Evolutionary conservation across 2,888 invertebrate species (phyloP).

Genomic region (Deladenus siricidicola): DNA sequence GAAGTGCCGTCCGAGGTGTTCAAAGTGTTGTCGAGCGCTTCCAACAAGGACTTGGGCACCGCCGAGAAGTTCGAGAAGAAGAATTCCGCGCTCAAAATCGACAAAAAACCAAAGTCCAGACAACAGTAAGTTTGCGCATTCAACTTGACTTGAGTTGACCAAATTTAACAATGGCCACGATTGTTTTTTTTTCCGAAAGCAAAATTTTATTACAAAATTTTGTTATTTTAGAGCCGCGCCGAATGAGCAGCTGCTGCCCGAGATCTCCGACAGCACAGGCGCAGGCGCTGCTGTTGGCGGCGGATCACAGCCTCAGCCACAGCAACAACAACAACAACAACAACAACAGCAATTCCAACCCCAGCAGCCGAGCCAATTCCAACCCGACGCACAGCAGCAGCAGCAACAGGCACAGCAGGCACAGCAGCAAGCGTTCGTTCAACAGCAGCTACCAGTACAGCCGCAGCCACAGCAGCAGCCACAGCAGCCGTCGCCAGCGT

Average conservation of each 20-base stretch:
- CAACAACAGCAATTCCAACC: slow-evolving; percentile 13
- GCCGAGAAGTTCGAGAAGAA: slow-evolving; percentile 22
- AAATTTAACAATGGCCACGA: no score
- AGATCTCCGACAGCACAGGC: slow-evolving; percentile 3
- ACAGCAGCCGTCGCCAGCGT: neutral
- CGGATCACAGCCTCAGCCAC: slow-evolving; percentile 13
- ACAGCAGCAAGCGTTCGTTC: neutral
- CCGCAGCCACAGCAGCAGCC: neutral
- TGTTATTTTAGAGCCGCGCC: slow-evolving; percentile 15
- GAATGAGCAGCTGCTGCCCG: slow-evolving; percentile 18
- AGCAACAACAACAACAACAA: slow-evolving; percentile 11
- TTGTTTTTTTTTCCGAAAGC: no score
- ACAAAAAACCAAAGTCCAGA: neutral
- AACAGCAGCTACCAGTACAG: neutral
- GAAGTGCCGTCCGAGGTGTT: slow-evolving; percentile 41
- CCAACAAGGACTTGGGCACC: slow-evolving; percentile 25
- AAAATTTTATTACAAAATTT: slow-evolving; percentile 4
- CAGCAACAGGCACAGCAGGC: neutral
- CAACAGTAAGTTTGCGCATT: slow-evolving; percentile 3
- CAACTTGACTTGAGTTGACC: neutral
- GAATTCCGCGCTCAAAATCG: neutral
- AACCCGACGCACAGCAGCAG: neutral
- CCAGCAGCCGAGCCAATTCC: slow-evolving; percentile 3
- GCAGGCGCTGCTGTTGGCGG: neutral
- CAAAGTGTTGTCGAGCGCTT: slow-evolving; percentile 29